Evolutionary conservation across 1,140 invertebrate genomes (phyloP), one percentile per base, ranked within the genome.

Genomic region (Telenomus remus): DNA sequence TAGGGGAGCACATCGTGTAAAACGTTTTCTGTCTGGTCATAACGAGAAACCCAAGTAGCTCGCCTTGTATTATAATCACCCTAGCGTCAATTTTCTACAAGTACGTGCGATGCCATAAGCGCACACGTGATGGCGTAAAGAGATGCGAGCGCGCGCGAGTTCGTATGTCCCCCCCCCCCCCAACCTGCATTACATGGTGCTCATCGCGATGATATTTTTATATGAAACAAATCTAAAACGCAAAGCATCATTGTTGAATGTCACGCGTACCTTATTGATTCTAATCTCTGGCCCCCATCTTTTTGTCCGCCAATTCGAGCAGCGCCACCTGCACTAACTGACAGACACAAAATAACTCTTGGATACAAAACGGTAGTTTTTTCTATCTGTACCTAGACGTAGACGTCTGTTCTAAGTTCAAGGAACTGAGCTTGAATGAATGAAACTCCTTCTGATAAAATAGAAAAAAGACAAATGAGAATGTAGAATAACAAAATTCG

Each of bases 61-160:
- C 78, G 83, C 84, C 84, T 86, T 86, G 81, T 83, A 84, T 80
- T 82, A 80, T 82, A 80, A 84, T 85, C 81, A 87, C 82, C 84
- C 81, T 86, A 86, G 83, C 79, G 84, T 87, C 84, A 87, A 87
- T 86, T 87, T 87, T 86, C 83, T 87, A 87, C 84, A 77, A 84
- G 79, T 77, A 73, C 51, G 73, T 71, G 75, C 72, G 69, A 70
- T 73, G 65, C 73, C 72, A 71, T 79, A 76, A 78, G 68, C 66
- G 78, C 74, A 79, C 78, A 78, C 66, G 75, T 78, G 78, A 78
- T 78, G 68, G 60, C 59, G 71, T 66, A 71, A 78, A 76, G 14
- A 49, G 57, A 46, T 74, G 70, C 60, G 78, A 73, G 70, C 53
- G 60, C 60, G 68, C 55, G 66, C 61, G 66, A 66, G 66, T 61